A percentile compares a stretch with the other conserved stretches of the same genome.
These are phyloP conservation scores for Ochropleura leucogaster DNA, from an alignment of 2,888 invertebrate species.

Conservation along the genomic window DNA sequence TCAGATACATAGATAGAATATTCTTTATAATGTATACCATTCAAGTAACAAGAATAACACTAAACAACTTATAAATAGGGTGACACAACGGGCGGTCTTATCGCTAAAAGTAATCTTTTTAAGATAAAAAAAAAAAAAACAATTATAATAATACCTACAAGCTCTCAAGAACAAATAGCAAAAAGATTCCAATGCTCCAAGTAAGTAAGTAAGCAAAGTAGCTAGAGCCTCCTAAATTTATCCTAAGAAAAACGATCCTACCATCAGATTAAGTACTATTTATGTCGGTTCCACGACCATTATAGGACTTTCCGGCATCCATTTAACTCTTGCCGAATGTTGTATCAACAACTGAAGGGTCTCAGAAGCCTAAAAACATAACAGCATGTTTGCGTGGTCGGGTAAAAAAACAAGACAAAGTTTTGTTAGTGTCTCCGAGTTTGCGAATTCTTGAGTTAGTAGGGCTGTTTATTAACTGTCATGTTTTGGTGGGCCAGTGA, in stretches of 20 bases:
- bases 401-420: constrained; percentile 47
- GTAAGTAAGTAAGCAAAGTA: no score
- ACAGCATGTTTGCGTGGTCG: constrained; percentile 26
- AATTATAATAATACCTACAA: background rate
- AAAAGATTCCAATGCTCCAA: constrained; percentile 32
- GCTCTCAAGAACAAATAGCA: constrained; percentile 4
- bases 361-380: constrained; percentile 31
- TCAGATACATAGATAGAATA: no score
- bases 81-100: no score
- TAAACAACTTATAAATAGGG: no score
- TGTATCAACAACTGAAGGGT: constrained; percentile 38
- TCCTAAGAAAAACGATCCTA: constrained; percentile 46
- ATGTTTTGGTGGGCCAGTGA: constrained; percentile 8
- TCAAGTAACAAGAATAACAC: no score
- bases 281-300: constrained; percentile 57
- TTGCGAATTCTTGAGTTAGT: constrained; percentile 41
- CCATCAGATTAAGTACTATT: constrained; percentile 61
- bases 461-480: constrained; percentile 39
- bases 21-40: no score
- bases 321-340: constrained; percentile 46
- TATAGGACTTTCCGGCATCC: constrained; percentile 37
- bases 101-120: no score
- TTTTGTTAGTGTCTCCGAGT: constrained; percentile 35
- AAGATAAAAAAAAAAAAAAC: no score
- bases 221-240: constrained; percentile 25